Evolutionary conservation across 2,888 invertebrate genomes (phyloP).

Genomic region (Siphonodentalium dalli): DNA sequence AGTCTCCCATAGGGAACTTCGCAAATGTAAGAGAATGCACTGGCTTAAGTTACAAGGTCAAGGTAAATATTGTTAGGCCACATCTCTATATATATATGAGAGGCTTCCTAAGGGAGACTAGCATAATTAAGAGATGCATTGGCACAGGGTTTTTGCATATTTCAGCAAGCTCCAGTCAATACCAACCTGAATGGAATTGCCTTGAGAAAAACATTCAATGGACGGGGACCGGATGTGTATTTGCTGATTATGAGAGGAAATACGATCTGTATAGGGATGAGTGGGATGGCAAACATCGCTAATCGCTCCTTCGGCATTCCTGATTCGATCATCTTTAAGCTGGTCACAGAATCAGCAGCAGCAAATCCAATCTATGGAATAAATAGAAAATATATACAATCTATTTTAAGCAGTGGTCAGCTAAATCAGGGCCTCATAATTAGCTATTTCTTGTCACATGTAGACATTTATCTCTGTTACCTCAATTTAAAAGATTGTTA

Average conservation of each 20-base stretch:
- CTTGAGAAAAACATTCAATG: conserved; percentile 85
- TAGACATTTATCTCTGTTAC: too few relatives aligned
- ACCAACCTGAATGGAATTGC: conserved; percentile 81
- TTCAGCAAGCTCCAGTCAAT: too few relatives aligned
- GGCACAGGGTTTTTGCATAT: too few relatives aligned
- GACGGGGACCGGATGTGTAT: conserved; percentile 87
- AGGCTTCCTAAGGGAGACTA: too few relatives aligned
- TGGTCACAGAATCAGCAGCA: conserved; percentile 93
- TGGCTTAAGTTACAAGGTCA: too few relatives aligned
- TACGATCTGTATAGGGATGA: conserved; percentile 92
- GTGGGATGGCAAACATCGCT: conserved; percentile 88
- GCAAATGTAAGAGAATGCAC: too few relatives aligned
- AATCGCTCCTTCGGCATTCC: conserved; percentile 95
- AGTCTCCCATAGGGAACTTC: too few relatives aligned
- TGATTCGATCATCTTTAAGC: conserved; percentile 91
- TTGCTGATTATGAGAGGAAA: conserved; percentile 84
- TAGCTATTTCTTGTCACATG: background rate
- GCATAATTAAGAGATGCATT: too few relatives aligned
- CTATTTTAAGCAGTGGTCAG: too few relatives aligned
- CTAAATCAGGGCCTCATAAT: background rate
- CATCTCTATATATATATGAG: too few relatives aligned
- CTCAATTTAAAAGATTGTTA: too few relatives aligned
- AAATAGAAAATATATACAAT: background rate
- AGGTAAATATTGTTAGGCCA: too few relatives aligned
- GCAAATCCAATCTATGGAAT: conserved; percentile 84